These are phyloP conservation scores for Piezodorus guildinii DNA, from an alignment of 1,140 invertebrate species.

Conservation along the genomic window DNA sequence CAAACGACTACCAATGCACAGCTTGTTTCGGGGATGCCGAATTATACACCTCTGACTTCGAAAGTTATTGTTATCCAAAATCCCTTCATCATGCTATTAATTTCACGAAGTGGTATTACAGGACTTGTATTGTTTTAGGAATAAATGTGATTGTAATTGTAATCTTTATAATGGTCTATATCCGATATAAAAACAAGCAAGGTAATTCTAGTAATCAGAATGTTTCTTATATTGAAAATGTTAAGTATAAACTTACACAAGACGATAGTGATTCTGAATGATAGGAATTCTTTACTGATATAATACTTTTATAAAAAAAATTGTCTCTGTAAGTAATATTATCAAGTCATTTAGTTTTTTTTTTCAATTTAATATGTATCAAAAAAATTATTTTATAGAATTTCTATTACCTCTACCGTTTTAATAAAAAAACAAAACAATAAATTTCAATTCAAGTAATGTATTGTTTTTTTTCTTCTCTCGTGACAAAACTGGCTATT, in stretches of 20 bases:
- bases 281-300: no score
- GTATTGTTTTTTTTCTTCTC: no score
- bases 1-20: constrained; percentile 43
- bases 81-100: constrained; percentile 16
- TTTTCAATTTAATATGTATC: no score
- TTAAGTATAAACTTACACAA: constrained; percentile 14
- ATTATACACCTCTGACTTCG: constrained; percentile 12
- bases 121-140: constrained; percentile 15
- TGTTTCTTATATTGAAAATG: constrained; percentile 6
- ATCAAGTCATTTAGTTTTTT: no score
- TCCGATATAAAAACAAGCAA: not conserved
- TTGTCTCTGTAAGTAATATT: no score
- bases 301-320: no score
- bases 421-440: no score
- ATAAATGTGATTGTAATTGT: constrained; percentile 20
- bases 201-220: not conserved
- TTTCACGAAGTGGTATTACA: constrained; percentile 16
- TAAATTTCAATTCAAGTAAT: no score
- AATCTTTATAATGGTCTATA: not conserved
- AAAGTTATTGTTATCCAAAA: constrained; percentile 22
- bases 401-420: no score
- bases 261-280: constrained; percentile 2
- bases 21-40: constrained; percentile 41
- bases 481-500: no score
- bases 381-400: no score